A percentile compares a stretch with the other conserved stretches of the same genome.
Evolutionary conservation across 2,888 invertebrate genomes (phyloP).

Genomic region (Neoaliturus tenellus): DNA sequence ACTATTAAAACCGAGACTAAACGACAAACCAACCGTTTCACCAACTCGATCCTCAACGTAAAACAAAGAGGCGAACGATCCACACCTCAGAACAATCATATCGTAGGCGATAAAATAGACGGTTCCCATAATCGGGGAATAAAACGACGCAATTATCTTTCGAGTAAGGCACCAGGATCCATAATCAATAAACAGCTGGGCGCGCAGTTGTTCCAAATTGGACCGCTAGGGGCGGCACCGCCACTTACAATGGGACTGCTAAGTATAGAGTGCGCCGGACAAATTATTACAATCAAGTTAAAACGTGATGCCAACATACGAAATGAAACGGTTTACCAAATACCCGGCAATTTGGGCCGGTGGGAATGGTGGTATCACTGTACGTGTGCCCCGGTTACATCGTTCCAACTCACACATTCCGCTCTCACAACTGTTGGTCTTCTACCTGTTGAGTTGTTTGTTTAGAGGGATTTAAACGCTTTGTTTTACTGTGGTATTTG

Average conservation of each 20-base stretch:
- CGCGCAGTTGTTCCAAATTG: conserved; percentile 54
- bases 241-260: conserved; percentile 58
- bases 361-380: conserved; percentile 52
- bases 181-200: conserved; percentile 56
- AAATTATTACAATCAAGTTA: conserved; percentile 57
- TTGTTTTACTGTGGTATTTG: background rate
- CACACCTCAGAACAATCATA: background rate
- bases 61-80: too few species aligned
- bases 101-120: conserved; percentile 45
- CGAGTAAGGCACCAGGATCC: conserved; percentile 43
- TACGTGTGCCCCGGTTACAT: conserved; percentile 30
- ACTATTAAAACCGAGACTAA: too few species aligned
- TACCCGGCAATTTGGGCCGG: conserved; percentile 53
- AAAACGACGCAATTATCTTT: background rate
- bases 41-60: conserved; percentile 3
- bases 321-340: conserved; percentile 57
- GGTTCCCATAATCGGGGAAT: conserved; percentile 52
- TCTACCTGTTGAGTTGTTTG: conserved; percentile 11
- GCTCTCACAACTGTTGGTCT: background rate
- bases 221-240: conserved; percentile 43
- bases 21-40: background rate
- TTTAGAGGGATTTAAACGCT: background rate
- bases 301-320: conserved; percentile 56
- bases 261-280: conserved; percentile 48
- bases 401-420: background rate